Evolutionary conservation across 1,140 invertebrate species (phyloP).

Genomic region (Coenobita brevimanus): DNA sequence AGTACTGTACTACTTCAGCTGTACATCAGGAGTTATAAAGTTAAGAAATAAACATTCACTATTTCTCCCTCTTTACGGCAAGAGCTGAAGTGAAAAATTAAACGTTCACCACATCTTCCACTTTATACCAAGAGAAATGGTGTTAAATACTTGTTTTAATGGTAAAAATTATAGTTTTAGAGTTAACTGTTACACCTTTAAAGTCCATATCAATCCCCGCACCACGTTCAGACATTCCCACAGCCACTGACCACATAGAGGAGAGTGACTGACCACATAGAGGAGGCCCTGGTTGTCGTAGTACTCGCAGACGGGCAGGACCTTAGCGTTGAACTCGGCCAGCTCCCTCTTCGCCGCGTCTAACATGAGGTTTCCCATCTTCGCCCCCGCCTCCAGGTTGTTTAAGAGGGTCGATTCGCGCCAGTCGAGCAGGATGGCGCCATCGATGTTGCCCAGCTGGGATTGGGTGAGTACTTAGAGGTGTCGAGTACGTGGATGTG

Average conservation of each 20-base stretch:
- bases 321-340: constrained; percentile 89
- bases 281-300: constrained; percentile 90
- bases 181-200: too few relatives aligned
- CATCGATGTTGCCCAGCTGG: constrained; percentile 89
- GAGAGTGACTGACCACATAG: constrained; percentile 80
- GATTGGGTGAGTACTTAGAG: background rate
- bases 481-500: background rate
- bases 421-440: constrained; percentile 89
- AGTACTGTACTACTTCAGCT: too few relatives aligned
- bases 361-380: constrained; percentile 89
- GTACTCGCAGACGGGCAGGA: constrained; percentile 91
- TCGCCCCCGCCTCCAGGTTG: constrained; percentile 91
- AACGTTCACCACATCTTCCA: too few relatives aligned
- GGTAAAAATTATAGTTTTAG: too few relatives aligned
- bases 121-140: too few relatives aligned
- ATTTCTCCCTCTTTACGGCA: too few relatives aligned
- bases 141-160: too few relatives aligned
- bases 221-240: too few relatives aligned
- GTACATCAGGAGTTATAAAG: too few relatives aligned
- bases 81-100: too few relatives aligned
- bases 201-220: too few relatives aligned
- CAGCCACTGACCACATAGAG: background rate
- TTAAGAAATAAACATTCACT: too few relatives aligned
- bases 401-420: constrained; percentile 86
- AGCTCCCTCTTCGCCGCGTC: constrained; percentile 89